A percentile compares a stretch with the other conserved stretches of the same genome.
Evolutionary conservation across 2,888 invertebrate genomes (phyloP).

Genomic region (Thera obeliscata): DNA sequence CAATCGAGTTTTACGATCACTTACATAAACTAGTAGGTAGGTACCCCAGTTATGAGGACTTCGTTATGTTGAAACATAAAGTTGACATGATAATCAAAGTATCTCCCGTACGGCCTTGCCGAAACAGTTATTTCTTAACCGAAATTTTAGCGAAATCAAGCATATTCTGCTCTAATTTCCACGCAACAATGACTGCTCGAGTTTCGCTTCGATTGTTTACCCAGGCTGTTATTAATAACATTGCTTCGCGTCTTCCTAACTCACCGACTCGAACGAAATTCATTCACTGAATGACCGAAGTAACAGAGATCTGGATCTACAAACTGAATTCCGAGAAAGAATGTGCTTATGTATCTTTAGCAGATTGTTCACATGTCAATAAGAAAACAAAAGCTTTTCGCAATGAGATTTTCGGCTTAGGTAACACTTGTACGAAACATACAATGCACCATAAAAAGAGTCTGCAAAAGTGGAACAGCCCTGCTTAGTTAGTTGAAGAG

Average conservation of each 20-base stretch:
- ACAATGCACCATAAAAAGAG: conserved; percentile 75
- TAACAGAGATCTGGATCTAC: conserved; percentile 6
- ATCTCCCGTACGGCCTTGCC: conserved; percentile 19
- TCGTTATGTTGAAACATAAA: conserved; percentile 21
- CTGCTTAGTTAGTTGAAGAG: conserved; percentile 72
- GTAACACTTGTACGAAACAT: conserved; percentile 60
- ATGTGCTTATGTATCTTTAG: conserved; percentile 10
- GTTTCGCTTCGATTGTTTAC: conserved; percentile 53
- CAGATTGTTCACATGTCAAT: conserved; percentile 37
- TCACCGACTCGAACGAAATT: conserved; percentile 7
- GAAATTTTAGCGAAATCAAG: conserved; percentile 39
- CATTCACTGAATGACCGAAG: conserved; percentile 7
- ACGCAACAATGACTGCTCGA: conserved; percentile 54
- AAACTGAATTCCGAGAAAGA: not conserved
- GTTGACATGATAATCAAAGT: conserved; percentile 8
- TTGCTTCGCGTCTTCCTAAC: conserved; percentile 18
- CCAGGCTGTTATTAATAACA: conserved; percentile 41
- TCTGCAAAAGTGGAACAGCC: conserved; percentile 69
- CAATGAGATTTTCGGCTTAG: conserved; percentile 59
- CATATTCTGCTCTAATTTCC: conserved; percentile 51
- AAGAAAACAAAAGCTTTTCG: conserved; percentile 58
- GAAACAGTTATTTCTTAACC: conserved; percentile 32
- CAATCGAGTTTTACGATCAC: conserved; percentile 10
- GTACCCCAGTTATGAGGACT: not conserved
- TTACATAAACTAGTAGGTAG: conserved; percentile 6